Percentiles rank a stretch among this genome's conserved stretches.
phyloP scores from a whole-genome alignment of 53 echinoderm and acorn worm genomes.

The Antedon mediterranea region DNA sequence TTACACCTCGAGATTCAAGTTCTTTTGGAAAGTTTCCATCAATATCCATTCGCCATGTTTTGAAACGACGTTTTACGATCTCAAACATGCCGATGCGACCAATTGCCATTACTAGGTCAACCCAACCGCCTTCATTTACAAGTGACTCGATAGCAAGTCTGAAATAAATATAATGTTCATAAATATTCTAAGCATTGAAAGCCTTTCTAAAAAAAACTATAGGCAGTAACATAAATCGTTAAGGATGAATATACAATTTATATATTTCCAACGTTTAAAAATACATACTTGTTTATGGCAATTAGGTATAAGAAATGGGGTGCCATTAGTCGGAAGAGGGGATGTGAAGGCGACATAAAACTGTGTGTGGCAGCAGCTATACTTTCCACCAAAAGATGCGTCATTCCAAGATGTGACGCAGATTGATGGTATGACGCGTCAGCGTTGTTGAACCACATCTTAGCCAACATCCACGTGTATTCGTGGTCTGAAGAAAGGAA shows the following conservation, averaged over 20 bases:
- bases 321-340: slow-evolving; percentile 68
- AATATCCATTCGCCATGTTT: slow-evolving; percentile 51
- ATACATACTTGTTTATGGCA: slow-evolving; percentile 65
- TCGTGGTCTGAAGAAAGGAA: slow-evolving; percentile 71
- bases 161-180: neutral
- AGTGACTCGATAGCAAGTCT: slow-evolving; percentile 24
- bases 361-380: slow-evolving; percentile 72
- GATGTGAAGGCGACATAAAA: slow-evolving; percentile 71
- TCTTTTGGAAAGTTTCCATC: slow-evolving; percentile 56
- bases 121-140: slow-evolving; percentile 37
- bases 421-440: slow-evolving; percentile 76
- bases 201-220: neutral
- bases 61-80: slow-evolving; percentile 27
- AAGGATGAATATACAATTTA: no score
- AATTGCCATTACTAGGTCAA: slow-evolving; percentile 54
- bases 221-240: neutral
- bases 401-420: slow-evolving; percentile 65
- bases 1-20: slow-evolving; percentile 57
- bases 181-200: neutral
- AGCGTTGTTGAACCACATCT: slow-evolving; percentile 89
- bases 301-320: slow-evolving; percentile 84
- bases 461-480: slow-evolving; percentile 75
- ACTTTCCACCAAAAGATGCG: slow-evolving; percentile 85
- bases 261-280: no score
- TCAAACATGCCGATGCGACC: slow-evolving; percentile 48